Base-by-base conservation (phyloP, 2,888 invertebrate genomes). In the Drosophila robusta region DNA sequence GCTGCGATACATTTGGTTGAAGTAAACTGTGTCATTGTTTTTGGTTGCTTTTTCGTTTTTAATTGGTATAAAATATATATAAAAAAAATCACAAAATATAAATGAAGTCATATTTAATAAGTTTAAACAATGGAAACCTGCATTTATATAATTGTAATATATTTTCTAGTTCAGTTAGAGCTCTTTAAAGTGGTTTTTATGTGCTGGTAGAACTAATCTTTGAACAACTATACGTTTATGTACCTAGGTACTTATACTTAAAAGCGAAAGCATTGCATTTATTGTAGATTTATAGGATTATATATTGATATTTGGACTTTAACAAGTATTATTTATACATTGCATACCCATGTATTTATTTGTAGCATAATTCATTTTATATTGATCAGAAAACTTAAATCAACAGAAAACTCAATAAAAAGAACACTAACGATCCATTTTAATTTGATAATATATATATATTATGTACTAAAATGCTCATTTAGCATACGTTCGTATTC, bases 241-340 rank as follows among this genome's bases (percentile, higher is more conserved):
- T 58, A n/a, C 39, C 16, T 41, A 56, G 32, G 36, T 63, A 62
- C 46, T 44, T 58, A 56, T 45, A 68, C 26, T 47, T 57, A 38
- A 61, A 54, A 66, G 44, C 46, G 16, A 47, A 56, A 44, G n/a
- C 44, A 57, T 44, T 62, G 60, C 62, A 74, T 63, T 74, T 52
- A 73, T 51, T 55, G 78, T 72, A 77, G 78, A 55, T 62, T 58
- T 18, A 18, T 18, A 18, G 18, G 68, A 62, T 51, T 64, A 56
- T 41, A 65, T 66, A 45, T 70, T 47, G 51, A 63, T 49, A 55
- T 73, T 74, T 58, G 54, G 51, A 73, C 46, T 68, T 67, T 14
- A 63, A 52, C 36, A 57, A 65, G 61, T 75, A 75, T 75, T 75
- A 75, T 68, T 77, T 77, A 77, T 44, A 68, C 54, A 58, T 47